Base-by-base conservation (phyloP, 2,888 invertebrate species). In the Allophyes oxyacanthae region DNA sequence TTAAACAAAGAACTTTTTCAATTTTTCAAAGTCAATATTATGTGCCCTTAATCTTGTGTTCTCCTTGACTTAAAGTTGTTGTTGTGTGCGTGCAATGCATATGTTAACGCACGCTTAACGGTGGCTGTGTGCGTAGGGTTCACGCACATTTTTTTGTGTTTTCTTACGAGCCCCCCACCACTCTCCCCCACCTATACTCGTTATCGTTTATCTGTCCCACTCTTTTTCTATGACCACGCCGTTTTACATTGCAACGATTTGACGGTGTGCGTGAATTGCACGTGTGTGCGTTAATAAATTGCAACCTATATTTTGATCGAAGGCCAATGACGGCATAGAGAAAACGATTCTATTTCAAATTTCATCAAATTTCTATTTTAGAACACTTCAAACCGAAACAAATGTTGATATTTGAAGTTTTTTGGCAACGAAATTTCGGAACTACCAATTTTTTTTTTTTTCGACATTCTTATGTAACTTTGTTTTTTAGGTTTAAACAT, bases 301-400 rank as follows among this genome's bases (percentile, higher is more conserved):
- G 88, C 90, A 92, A 91, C 89, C 90, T 89, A 92, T 91, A 92
- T 92, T 93, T 92, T 90, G 88, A 90, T 90, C 86, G 88, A 90
- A 90, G 90, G 89, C 90, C 90, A 92, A 90, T 90, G 86, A 89
- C 84, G 82, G 77, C 78, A 75, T 79, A 82, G 81, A 83, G 77
- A 82, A 78, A 78, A 73, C 72, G 74, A 64, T 77, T 79, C 70
- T 58, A 69, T 66, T 70, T 65, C 63, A 64, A 77, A 71, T 64
- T 74, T 74, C 54, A 64, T 58, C 33, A 11, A 36, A 48, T 52
- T 62, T 53, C 49, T 26, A 36, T 15, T 44, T 48, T 20, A 40
- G 33, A 64, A 38, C 20, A 28, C 6, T 25, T 34, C 0, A 5
- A 14, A 44, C 0, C n/a, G 10, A 30, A 36, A 30, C n/a, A 13